Conservation (phyloP, 2,797 vertebrate species). For the Poecilia velifera region DNA sequence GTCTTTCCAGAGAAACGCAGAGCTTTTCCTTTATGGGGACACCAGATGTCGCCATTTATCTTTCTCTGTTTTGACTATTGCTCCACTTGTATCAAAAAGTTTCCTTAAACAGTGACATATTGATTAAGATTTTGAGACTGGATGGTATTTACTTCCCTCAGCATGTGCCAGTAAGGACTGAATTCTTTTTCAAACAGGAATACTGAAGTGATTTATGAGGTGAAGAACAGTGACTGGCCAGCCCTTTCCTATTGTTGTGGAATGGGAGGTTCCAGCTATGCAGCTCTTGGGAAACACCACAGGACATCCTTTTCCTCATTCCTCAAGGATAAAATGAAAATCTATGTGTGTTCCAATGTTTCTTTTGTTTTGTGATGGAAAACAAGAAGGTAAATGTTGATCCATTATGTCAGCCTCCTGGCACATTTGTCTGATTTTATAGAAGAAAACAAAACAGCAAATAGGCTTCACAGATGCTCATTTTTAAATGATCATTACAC, state of each 20-base stretch:
- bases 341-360: conserved; percentile 15
- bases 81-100: too few relatives aligned
- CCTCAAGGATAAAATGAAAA: conserved; percentile 50
- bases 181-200: conserved; percentile 14
- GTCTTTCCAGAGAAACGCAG: background rate
- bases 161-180: background rate
- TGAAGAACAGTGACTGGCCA: conserved; percentile 12
- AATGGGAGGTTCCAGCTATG: conserved; percentile 78
- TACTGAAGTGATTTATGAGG: conserved; percentile 14
- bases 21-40: background rate
- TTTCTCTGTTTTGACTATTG: too few relatives aligned
- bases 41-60: conserved; percentile 10
- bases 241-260: conserved; percentile 77
- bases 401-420: background rate
- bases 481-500: background rate
- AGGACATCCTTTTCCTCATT: conserved; percentile 82
- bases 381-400: background rate
- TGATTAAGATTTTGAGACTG: background rate
- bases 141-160: background rate
- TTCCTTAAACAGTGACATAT: too few relatives aligned
- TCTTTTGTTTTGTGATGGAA: conserved; percentile 34
- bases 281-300: conserved; percentile 73
- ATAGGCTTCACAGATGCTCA: background rate
- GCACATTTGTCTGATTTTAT: background rate
- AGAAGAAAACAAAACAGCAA: background rate